phyloP scores from a whole-genome alignment of 2,888 invertebrate genomes.

The Phengaris arion region DNA sequence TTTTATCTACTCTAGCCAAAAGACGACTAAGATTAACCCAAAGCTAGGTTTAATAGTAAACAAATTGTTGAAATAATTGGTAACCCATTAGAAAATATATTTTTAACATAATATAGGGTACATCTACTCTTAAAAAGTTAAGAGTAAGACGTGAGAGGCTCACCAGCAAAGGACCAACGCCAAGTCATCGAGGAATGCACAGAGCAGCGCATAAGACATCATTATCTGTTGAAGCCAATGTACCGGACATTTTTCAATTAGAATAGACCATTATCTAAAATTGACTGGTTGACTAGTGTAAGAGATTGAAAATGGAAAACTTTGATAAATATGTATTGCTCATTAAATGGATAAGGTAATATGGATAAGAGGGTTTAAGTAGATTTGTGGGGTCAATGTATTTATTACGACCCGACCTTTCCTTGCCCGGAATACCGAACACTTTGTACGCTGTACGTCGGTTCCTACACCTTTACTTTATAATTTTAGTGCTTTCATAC shows the following conservation, averaged over 20 bases:
- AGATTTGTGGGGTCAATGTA: conserved; percentile 29
- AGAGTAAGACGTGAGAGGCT: too few relatives aligned
- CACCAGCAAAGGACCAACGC: too few relatives aligned
- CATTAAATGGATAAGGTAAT: conserved; percentile 24
- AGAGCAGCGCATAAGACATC: too few relatives aligned
- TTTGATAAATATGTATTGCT: conserved; percentile 24
- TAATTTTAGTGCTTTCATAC: conserved; percentile 2
- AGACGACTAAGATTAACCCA: too few relatives aligned
- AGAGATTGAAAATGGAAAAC: conserved; percentile 17
- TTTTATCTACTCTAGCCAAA: too few relatives aligned
- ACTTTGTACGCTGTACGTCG: conserved; percentile 6
- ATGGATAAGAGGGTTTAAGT: conserved; percentile 23
- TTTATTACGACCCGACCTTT: conserved; percentile 22
- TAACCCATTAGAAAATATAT: too few relatives aligned
- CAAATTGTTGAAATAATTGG: too few relatives aligned
- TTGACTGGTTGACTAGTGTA: conserved; percentile 1
- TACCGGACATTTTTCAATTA: background rate
- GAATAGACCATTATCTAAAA: background rate
- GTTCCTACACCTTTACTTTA: conserved; percentile 10
- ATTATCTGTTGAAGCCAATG: too few relatives aligned
- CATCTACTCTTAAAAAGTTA: too few relatives aligned
- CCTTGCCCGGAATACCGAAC: conserved; percentile 24
- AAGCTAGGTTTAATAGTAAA: too few relatives aligned
- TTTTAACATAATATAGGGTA: too few relatives aligned
- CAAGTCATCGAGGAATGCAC: too few relatives aligned